A percentile compares a stretch with the other conserved stretches of the same genome.
Conservation (phyloP, 1,140 invertebrate genomes). For the Formica exsecta region DNA sequence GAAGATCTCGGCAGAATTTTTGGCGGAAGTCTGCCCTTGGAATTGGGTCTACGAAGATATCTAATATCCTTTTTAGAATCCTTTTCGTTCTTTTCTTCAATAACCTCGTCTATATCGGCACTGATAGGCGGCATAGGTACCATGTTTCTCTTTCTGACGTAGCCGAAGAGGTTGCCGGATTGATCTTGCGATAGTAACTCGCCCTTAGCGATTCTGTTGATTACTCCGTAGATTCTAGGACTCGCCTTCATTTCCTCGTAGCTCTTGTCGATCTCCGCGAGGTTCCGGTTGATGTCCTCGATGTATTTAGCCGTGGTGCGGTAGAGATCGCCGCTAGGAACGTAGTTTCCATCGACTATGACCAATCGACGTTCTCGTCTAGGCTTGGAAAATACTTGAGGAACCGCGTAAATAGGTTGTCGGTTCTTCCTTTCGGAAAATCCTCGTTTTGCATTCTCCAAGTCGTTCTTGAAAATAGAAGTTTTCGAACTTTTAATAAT, state of each 20-base stretch:
- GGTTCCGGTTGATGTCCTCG: constrained; percentile 84
- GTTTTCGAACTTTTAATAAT: neutral
- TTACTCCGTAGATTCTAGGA: constrained; percentile 76
- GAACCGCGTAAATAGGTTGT: constrained; percentile 79
- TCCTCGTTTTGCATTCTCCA: constrained; percentile 11
- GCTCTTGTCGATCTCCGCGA: constrained; percentile 83
- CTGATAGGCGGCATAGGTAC: constrained; percentile 82
- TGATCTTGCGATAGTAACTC: constrained; percentile 23
- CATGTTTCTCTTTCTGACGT: constrained; percentile 79
- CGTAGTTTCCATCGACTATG: constrained; percentile 78
- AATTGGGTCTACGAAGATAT: constrained; percentile 69
- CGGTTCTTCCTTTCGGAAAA: constrained; percentile 40
- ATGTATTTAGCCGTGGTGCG: constrained; percentile 81
- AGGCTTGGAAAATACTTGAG: constrained; percentile 50
- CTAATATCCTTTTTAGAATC: neutral
- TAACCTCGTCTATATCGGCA: constrained; percentile 19
- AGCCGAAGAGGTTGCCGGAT: constrained; percentile 62
- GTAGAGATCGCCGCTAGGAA: constrained; percentile 82
- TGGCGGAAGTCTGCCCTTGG: constrained; percentile 77
- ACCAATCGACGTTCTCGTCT: constrained; percentile 57
- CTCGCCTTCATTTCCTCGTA: constrained; percentile 78
- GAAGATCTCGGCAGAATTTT: constrained; percentile 79
- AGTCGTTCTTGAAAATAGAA: neutral
- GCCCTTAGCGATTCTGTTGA: constrained; percentile 75
- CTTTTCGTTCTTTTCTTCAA: neutral